These are phyloP conservation scores for Panzeria rudis DNA, from an alignment of 2,888 invertebrate genomes.

Conservation along the genomic window DNA sequence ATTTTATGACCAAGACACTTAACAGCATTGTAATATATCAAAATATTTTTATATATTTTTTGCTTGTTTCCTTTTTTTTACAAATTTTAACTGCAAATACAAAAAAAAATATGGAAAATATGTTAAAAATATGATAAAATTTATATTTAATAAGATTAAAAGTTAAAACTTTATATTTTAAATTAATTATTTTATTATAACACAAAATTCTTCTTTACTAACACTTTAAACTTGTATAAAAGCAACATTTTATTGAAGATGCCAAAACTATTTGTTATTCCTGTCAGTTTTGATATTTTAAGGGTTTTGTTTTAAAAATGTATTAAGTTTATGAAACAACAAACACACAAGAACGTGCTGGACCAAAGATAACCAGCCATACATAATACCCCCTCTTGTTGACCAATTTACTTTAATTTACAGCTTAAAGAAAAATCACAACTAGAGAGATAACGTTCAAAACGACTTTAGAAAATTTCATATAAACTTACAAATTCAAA, in stretches of 20 bases:
- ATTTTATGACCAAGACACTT: conserved; percentile 35
- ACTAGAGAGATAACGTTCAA: neutral
- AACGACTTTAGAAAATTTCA: conserved; percentile 12
- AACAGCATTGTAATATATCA: conserved; percentile 29
- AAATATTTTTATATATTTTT: conserved; percentile 2
- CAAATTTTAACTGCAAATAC: conserved; percentile 59
- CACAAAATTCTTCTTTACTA: neutral
- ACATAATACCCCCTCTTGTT: conserved; percentile 30
- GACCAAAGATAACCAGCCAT: conserved; percentile 48
- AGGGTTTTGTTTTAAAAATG: conserved; percentile 36
- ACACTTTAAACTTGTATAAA: neutral
- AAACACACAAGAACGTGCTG: conserved; percentile 9
- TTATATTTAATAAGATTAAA: conserved; percentile 53
- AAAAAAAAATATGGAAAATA: conserved; percentile 49
- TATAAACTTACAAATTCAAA: neutral
- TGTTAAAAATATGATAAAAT: conserved; percentile 33
- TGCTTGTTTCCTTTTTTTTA: neutral
- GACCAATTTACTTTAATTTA: conserved; percentile 57
- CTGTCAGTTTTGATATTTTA: conserved; percentile 15
- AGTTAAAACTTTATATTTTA: conserved; percentile 24
- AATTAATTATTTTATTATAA: conserved; percentile 24
- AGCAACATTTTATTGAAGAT: neutral
- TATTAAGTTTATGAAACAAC: conserved; percentile 50
- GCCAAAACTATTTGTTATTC: neutral
- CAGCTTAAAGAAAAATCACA: conserved; percentile 11